Evolutionary conservation across 2,888 invertebrate species (phyloP), one percentile per base, ranked within the genome.

Genomic region (Atrina japonica): DNA sequence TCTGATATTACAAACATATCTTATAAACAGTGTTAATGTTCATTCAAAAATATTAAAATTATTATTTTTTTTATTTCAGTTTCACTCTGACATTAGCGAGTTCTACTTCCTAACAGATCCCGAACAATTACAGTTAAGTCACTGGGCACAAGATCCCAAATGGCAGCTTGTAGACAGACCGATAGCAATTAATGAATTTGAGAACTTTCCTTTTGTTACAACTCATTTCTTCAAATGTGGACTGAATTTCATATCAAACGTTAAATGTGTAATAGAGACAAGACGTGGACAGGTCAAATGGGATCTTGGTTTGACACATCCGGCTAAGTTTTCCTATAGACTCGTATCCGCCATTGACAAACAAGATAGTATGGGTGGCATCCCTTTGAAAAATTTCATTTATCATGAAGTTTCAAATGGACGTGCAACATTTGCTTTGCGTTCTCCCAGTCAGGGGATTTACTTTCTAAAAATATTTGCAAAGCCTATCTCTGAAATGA

Each of bases 71-170:
- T 59, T 14, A 9, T 67, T 63, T 27, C 29, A 68, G 61, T 45
- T 21, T 35, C 23, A 61, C 41, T 21, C 59, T 16, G 55, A 30
- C 2, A 53, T 29, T 6, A 66, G 60, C 18, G 82, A 81, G 21
- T 82, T 78, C 64, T 82, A 81, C 60, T 82, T 82, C 40, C 64
- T 82, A 58, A 80, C 82, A 21, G 82, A 82, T 56, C 82, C 82
- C 9, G 80, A 82, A 53, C 79, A 82, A 47, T 69, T 82, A n/a
- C 73, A 77, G 29, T 75, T 81, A 40, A 82, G 82, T 45, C 82
- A 82, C 56, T 80, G 77, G 77, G 75, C 82, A 1, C 77, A 79
- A 9, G 79, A 81, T 47, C 77, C 75, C n/a, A 75, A 73, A 47
- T 82, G 82, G 82, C 82, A 82, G 70, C 75, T 82, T 25, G 70